Evolutionary conservation across 1,140 invertebrate genomes (phyloP).

Genomic region (Calliopsis andreniformis): DNA sequence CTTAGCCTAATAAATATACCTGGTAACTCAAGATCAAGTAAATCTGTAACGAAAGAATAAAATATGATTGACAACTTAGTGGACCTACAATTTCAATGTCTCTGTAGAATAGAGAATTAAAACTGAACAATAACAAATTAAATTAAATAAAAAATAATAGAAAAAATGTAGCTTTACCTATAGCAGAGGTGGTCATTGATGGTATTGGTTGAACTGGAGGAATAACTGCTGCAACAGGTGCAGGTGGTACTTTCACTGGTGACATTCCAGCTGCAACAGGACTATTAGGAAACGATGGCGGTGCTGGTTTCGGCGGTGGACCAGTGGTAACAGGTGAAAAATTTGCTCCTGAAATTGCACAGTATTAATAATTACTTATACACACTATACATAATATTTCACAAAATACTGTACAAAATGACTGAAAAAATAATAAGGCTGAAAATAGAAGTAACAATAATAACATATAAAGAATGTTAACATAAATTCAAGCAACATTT

Average conservation of each 20-base stretch:
- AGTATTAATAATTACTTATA: constrained; percentile 5
- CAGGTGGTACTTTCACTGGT: constrained; percentile 64
- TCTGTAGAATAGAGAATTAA: neutral
- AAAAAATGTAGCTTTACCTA: constrained; percentile 64
- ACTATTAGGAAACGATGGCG: constrained; percentile 79
- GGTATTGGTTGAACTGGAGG: constrained; percentile 68
- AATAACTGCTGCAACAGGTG: constrained; percentile 51
- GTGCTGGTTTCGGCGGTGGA: constrained; percentile 78
- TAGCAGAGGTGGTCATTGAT: constrained; percentile 66
- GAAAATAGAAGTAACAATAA: constrained; percentile 36
- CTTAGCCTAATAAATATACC: constrained; percentile 62
- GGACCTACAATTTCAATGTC: neutral
- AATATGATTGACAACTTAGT: constrained; percentile 17
- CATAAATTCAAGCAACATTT: constrained; percentile 12
- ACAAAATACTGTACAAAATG: neutral
- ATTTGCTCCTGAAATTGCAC: constrained; percentile 70
- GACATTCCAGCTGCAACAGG: constrained; percentile 69
- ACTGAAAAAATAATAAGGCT: constrained; percentile 15
- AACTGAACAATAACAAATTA: neutral
- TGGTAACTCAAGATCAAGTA: constrained; percentile 75
- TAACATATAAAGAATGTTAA: neutral
- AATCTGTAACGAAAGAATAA: constrained; percentile 72
- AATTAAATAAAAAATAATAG: neutral
- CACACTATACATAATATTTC: neutral
- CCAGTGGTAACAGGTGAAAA: constrained; percentile 73